Conservation (phyloP, 2,797 vertebrate species). For the Gadopsis bispinosus region DNA sequence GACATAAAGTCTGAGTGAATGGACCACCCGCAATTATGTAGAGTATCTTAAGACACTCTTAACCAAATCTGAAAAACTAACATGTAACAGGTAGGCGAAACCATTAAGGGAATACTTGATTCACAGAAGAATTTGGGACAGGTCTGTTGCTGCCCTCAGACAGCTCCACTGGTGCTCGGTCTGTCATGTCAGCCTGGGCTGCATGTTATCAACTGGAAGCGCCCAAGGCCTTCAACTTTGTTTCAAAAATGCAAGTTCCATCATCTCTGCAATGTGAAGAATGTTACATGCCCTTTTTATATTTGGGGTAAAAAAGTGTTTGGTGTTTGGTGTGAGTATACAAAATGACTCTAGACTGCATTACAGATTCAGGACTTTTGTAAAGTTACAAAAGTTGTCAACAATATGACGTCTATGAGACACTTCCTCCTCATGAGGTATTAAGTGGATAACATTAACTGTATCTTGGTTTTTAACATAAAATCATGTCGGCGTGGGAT, state of each 20-base stretch:
- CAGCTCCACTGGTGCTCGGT: conserved; percentile 33
- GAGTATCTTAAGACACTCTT: not conserved
- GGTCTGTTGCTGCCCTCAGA: conserved; percentile 18
- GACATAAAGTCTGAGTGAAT: conserved; percentile 18
- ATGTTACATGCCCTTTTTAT: conserved; percentile 42
- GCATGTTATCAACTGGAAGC: conserved; percentile 38
- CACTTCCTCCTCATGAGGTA: not conserved
- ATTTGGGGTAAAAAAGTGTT: not conserved
- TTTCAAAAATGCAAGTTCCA: conserved; percentile 35
- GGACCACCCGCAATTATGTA: not conserved
- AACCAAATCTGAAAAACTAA: conserved; percentile 16
- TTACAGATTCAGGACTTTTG: not conserved
- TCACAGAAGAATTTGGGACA: conserved; percentile 5
- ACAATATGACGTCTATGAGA: not conserved
- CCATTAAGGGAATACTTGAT: conserved; percentile 1
- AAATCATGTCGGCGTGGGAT: conserved; percentile 5
- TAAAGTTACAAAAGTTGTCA: not conserved
- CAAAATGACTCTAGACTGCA: not conserved
- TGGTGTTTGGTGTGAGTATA: too few species aligned
- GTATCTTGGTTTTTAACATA: not conserved
- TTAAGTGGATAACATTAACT: not conserved
- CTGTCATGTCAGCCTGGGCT: conserved; percentile 56
- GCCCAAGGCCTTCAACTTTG: conserved; percentile 44
- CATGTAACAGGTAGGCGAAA: not conserved
- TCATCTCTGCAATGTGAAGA: conserved; percentile 56